These are phyloP conservation scores for Nephrotoma appendiculata DNA, from an alignment of 2,888 invertebrate genomes.

Conservation along the genomic window DNA sequence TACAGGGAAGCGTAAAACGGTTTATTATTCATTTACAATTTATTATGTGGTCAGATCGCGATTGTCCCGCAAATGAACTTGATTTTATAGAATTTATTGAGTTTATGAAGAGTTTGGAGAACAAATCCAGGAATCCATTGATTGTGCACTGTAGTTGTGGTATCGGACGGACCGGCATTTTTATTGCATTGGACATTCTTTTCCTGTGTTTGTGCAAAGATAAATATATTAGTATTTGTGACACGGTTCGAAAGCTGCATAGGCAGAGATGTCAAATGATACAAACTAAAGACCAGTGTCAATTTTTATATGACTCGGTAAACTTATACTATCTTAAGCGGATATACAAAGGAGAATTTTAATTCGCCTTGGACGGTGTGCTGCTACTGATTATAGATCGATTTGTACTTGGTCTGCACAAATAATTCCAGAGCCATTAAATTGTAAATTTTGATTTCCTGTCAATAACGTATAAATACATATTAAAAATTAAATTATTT, in stretches of 20 bases:
- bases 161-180: constrained; percentile 61
- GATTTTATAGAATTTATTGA: constrained; percentile 48
- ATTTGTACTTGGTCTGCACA: too few species aligned
- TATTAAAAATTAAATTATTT: too few species aligned
- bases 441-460: too few species aligned
- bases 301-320: constrained; percentile 21
- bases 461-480: too few species aligned
- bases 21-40: constrained; percentile 50
- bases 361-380: too few species aligned
- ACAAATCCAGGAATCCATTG: constrained; percentile 39
- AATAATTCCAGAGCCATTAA: too few species aligned
- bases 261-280: constrained; percentile 59
- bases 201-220: constrained; percentile 46
- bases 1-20: constrained; percentile 16
- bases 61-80: constrained; percentile 42
- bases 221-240: constrained; percentile 49
- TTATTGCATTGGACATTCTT: constrained; percentile 54
- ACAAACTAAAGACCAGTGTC: constrained; percentile 44
- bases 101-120: constrained; percentile 22
- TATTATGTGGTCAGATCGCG: constrained; percentile 61
- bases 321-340: too few species aligned
- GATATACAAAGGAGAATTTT: too few species aligned
- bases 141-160: constrained; percentile 48
- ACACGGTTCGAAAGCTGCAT: constrained; percentile 50
- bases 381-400: too few species aligned